These are phyloP conservation scores for Thera britannica DNA, from an alignment of 2,888 invertebrate genomes.

Conservation along the genomic window DNA sequence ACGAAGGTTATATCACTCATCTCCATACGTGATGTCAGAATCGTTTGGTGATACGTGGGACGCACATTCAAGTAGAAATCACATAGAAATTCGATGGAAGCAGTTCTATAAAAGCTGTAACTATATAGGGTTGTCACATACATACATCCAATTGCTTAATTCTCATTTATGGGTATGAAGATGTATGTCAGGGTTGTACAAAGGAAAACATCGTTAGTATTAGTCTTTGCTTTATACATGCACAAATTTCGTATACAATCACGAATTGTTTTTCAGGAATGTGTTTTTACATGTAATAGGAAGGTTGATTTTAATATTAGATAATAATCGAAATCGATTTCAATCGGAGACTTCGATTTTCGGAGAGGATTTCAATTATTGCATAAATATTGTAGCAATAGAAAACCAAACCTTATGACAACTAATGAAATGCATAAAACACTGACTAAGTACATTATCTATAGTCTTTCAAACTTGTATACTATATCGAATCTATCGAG, in stretches of 20 bases:
- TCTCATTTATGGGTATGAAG: too few relatives aligned
- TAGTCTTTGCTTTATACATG: too few relatives aligned
- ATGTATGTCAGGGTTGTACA: too few relatives aligned
- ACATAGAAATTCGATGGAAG: neutral
- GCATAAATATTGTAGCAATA: neutral
- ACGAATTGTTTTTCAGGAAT: too few relatives aligned
- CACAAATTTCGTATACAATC: too few relatives aligned
- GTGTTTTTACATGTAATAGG: too few relatives aligned
- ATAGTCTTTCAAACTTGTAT: neutral
- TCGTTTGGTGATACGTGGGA: constrained; percentile 10
- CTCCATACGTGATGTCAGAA: constrained; percentile 2
- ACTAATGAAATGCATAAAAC: neutral
- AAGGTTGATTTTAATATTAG: neutral
- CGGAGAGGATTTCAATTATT: neutral
- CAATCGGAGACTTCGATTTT: neutral
- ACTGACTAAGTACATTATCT: neutral
- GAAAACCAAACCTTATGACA: neutral
- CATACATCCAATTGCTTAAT: too few relatives aligned
- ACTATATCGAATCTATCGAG: neutral
- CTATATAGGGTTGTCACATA: too few relatives aligned
- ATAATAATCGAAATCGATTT: neutral
- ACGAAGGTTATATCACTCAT: constrained; percentile 3
- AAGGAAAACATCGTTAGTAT: too few relatives aligned
- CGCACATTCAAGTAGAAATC: neutral
- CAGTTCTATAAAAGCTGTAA: neutral